These are phyloP conservation scores for Aphrocallistes beatrix DNA, from an alignment of 37 sponge, comb jelly and placozoan species.

Conservation along the genomic window DNA sequence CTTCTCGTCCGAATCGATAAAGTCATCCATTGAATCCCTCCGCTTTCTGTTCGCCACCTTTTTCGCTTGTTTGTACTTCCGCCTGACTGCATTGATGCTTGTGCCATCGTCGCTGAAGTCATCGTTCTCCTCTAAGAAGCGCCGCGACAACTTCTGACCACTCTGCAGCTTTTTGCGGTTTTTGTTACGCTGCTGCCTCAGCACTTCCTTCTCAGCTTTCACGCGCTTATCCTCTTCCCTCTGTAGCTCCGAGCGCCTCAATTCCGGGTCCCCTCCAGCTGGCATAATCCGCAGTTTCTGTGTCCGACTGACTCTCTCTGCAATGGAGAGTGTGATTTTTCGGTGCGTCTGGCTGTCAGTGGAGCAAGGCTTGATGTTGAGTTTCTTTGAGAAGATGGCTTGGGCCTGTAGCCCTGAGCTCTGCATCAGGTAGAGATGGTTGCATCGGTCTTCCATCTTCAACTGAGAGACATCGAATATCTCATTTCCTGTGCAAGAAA, in stretches of 20 bases:
- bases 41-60: background rate
- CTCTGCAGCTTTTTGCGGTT: background rate
- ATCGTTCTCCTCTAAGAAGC: background rate
- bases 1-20: background rate
- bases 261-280: conserved; percentile 83
- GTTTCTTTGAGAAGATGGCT: conserved; percentile 69
- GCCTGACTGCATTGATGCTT: background rate
- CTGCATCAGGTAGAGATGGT: conserved; percentile 81
- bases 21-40: background rate
- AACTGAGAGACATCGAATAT: conserved; percentile 81
- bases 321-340: conserved; percentile 91
- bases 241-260: background rate
- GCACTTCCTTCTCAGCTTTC: background rate
- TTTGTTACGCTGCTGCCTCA: background rate
- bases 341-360: conserved; percentile 89
- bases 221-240: background rate
- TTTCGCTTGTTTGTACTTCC: background rate
- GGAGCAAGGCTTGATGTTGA: conserved; percentile 83
- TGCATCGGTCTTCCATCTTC: conserved; percentile 46
- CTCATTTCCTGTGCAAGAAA: conserved; percentile 81
- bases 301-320: conserved; percentile 76
- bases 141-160: background rate
- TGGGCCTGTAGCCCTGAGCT: conserved; percentile 87
- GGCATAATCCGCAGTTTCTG: conserved; percentile 92
- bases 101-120: background rate